A percentile compares a stretch with the other conserved stretches of the same genome.
Evolutionary conservation across 2,888 invertebrate species (phyloP).

Genomic region (Acrocera orbiculus): DNA sequence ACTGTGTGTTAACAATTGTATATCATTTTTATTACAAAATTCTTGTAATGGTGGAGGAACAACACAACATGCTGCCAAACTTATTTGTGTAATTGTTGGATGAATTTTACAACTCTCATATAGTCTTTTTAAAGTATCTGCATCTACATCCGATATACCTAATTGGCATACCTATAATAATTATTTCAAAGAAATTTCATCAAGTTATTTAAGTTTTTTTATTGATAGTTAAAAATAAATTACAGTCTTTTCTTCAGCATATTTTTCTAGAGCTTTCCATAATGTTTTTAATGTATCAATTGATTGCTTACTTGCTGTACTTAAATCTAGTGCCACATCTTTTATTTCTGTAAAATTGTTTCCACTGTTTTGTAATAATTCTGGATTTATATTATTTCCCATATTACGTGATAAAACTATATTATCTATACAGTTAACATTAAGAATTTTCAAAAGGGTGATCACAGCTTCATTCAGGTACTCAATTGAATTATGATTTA

Average conservation of each 20-base stretch:
- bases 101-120: constrained; percentile 61
- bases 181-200: not conserved
- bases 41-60: constrained; percentile 79
- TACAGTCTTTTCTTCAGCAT: constrained; percentile 45
- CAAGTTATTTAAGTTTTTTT: not conserved
- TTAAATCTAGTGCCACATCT: constrained; percentile 31
- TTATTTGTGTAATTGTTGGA: constrained; percentile 83
- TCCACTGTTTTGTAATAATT: not conserved
- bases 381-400: not conserved
- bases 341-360: constrained; percentile 16
- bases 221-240: constrained; percentile 2
- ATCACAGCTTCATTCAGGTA: constrained; percentile 54
- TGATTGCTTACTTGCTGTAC: constrained; percentile 30
- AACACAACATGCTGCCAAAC: constrained; percentile 80
- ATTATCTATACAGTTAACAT: constrained; percentile 59
- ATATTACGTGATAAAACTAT: constrained; percentile 45
- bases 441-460: constrained; percentile 50
- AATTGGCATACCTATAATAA: constrained; percentile 40
- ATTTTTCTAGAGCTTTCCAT: constrained; percentile 62
- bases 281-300: constrained; percentile 51
- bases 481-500: constrained; percentile 48
- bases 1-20: constrained; percentile 87
- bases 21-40: constrained; percentile 78
- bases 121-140: constrained; percentile 54
- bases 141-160: constrained; percentile 82